Evolutionary conservation across 2,113 vertebrate species (phyloP), one percentile per base, ranked within the genome.

Genomic region (Ginglymostoma cirratum): DNA sequence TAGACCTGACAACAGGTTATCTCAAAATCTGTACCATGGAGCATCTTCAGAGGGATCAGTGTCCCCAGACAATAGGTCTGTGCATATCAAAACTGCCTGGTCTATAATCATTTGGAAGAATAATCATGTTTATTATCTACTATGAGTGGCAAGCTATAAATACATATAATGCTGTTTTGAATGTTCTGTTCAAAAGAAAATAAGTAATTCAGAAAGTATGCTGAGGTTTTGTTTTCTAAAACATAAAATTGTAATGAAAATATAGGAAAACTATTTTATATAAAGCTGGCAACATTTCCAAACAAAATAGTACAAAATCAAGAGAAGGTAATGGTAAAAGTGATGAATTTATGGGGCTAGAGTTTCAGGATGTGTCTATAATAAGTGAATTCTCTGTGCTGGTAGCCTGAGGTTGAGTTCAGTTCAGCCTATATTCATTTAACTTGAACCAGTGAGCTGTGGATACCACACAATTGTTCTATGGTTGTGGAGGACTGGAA

Each of bases 51-150:
- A 99, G 97, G 98, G 99, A 97, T 99, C 99, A 0, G 97, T 99
- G 98, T 99, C 99, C 96, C 99, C 99, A 96, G 99, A 99, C 96
- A 99, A 98, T 98, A 99, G 99, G 99, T 99, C 96, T 98, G 97
- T 98, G 96, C 78, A 80, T 96, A 96, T 69, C 34, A 48, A 14
- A 83, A 67, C 38, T 86, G 45, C 38, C 15, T 38, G 72, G 69
- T 38, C 83, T 52, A 45, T 95, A 95, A 95, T 70, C n/a, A 70
- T 7, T 38, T 45, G 92, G n/a, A 70, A 70, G 65, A 69, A 14
- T 70, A 70, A 94, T 38, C 61, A 38, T 42, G 65, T 94, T 94
- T 94, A 65, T 67, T 93, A 93, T 42, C 23, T 94, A 21, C 89
- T 67, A 21, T 66, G 52, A 89, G 30, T 94, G 92, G 38, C 38